Percentiles rank a stretch among this genome's conserved stretches.
phyloP scores from a whole-genome alignment of 2,797 vertebrate genomes.

The Sebastes variabilis region DNA sequence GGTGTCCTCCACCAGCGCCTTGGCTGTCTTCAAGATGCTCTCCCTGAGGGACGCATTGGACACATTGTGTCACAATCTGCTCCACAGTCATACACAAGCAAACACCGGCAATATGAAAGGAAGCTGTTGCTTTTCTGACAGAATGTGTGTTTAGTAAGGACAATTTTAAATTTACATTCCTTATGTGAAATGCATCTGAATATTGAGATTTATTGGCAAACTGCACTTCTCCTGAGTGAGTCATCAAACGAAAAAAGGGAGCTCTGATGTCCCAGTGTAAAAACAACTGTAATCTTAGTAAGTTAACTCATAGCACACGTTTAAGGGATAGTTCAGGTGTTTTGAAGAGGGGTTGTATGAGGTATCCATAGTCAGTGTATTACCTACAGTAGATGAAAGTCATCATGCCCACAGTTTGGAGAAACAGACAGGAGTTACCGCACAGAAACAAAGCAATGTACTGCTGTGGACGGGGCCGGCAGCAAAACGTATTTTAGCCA shows the following conservation, averaged over 20 bases:
- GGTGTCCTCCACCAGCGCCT: slow-evolving; percentile 97
- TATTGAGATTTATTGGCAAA: slow-evolving; percentile 19
- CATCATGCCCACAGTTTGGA: too few relatives aligned
- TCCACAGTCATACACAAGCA: slow-evolving; percentile 22
- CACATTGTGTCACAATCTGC: slow-evolving; percentile 60
- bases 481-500: too few relatives aligned
- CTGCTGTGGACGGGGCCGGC: too few relatives aligned
- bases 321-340: too few relatives aligned
- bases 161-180: slow-evolving; percentile 18
- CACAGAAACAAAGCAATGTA: too few relatives aligned
- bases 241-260: slow-evolving; percentile 14
- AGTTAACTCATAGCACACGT: neutral
- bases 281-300: neutral
- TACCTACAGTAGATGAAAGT: too few relatives aligned
- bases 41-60: slow-evolving; percentile 82
- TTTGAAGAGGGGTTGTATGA: too few relatives aligned
- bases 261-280: neutral
- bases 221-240: slow-evolving; percentile 11
- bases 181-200: slow-evolving; percentile 11
- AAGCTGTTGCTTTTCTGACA: slow-evolving; percentile 27
- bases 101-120: slow-evolving; percentile 20
- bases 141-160: slow-evolving; percentile 20
- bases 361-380: too few relatives aligned
- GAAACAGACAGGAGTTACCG: too few relatives aligned
- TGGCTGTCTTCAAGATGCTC: slow-evolving; percentile 98